These are phyloP conservation scores for Sitophilus oryzae DNA, from an alignment of 1,140 invertebrate species.

Conservation along the genomic window DNA sequence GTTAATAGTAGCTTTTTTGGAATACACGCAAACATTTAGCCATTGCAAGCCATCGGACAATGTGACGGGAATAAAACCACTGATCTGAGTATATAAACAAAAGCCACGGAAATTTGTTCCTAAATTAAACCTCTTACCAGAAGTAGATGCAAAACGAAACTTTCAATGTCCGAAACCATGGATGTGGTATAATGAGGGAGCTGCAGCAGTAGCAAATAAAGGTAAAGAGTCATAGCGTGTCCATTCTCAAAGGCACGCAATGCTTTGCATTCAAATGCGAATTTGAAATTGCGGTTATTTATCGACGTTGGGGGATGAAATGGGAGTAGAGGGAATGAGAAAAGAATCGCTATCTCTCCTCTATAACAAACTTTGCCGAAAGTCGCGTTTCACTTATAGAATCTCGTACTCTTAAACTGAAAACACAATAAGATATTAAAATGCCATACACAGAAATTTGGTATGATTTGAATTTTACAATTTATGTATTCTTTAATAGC, in stretches of 20 bases:
- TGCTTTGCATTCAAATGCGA: constrained; percentile 1
- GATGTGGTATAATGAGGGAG: constrained; percentile 7
- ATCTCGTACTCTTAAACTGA: no score
- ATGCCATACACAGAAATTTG: no score
- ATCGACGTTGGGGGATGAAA: not conserved
- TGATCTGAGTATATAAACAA: not conserved
- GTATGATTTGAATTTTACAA: no score
- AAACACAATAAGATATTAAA: no score
- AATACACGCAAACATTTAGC: no score
- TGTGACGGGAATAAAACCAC: no score
- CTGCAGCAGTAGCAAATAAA: not conserved
- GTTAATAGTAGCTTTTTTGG: no score
- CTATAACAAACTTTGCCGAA: no score
- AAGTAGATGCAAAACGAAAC: not conserved
- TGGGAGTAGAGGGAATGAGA: not conserved
- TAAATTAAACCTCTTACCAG: no score
- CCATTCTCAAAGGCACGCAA: not conserved
- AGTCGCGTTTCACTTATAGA: not conserved
- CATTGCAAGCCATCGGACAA: no score
- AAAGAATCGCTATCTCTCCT: no score
- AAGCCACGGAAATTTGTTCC: not conserved
- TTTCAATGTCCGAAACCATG: not conserved
- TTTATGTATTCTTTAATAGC: no score
- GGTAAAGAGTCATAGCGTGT: not conserved
- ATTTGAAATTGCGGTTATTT: not conserved